Conservation (phyloP, 2,888 invertebrate genomes). For the Platycheirus albimanus region DNA sequence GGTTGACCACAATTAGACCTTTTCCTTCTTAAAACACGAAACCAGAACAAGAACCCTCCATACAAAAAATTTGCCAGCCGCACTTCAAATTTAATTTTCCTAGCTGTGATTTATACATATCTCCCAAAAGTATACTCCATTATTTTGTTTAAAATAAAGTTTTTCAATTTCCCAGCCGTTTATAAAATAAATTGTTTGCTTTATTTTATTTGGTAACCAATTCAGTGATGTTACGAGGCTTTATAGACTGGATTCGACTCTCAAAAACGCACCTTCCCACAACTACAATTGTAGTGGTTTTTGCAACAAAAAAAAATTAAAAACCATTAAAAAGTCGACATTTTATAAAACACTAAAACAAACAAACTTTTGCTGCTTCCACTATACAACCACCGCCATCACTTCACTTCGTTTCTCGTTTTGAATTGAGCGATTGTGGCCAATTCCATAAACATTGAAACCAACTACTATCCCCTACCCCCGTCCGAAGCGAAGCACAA, state of each 20-base stretch:
- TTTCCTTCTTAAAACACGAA: too few relatives aligned
- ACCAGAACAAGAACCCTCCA: too few relatives aligned
- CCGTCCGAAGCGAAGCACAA: conserved; percentile 1
- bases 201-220: too few relatives aligned
- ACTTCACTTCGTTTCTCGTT: conserved; percentile 49
- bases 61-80: too few relatives aligned
- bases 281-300: conserved; percentile 3
- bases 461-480: conserved; percentile 45
- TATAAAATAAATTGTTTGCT: too few relatives aligned
- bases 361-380: conserved; percentile 29
- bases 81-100: too few relatives aligned
- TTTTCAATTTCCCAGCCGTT: too few relatives aligned
- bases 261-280: conserved; percentile 43
- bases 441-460: conserved; percentile 72
- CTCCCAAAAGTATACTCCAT: too few relatives aligned
- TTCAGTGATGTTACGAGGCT: too few relatives aligned
- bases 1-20: too few relatives aligned
- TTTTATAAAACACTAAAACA: not conserved
- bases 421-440: conserved; percentile 72
- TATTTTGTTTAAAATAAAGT: too few relatives aligned
- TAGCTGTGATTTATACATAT: too few relatives aligned
- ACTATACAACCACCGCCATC: not conserved
- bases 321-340: conserved; percentile 25
- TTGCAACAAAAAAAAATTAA: not conserved
- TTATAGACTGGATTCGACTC: conserved; percentile 26